Evolutionary conservation across 1,140 invertebrate species (phyloP), one percentile per base, ranked within the genome.

Genomic region (Eubasilissa regina): DNA sequence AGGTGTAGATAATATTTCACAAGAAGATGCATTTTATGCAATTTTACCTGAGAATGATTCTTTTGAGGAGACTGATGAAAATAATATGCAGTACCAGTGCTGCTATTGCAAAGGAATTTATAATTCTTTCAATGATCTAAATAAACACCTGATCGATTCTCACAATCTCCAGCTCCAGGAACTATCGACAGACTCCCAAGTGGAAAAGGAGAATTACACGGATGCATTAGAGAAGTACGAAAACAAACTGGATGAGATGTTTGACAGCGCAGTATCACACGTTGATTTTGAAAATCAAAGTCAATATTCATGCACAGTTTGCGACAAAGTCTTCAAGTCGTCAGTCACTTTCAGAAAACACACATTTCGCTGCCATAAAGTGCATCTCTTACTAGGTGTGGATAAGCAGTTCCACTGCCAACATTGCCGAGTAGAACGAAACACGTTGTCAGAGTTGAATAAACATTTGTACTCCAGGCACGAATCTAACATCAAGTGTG

Each of bases 111-210:
- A 73, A 55, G 51, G 47, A 25, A 53, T 55, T 25, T 73, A 53
- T 21, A 55, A 55, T 73, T 53, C 68, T 13, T 73, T 73, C 51
- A 35, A 51, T n/a, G 51, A 25, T 3, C 25, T 73, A 8, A 73
- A 73, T 25, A 55, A 73, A 12, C 68, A 73, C 51, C 25, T 73
- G 19, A 73, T 53, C 0, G 48, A 73, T 1, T 53, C 47, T 1
- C 68, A 73, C 21, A 73, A 73, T 21, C 47, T 73, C n/a, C 47
- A 73, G n/a, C 68, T 73, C 9, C 68, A 73, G 51, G 68, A 73
- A 73, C 51, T 73, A 11, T 73, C 68, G 10, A 68, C 64, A 45
- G 64, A 68, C 21, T 51, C 68, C 11, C 68, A 53, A 0, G 21
- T 35, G 25, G 68, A 73, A 19, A 55, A 76, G 11, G 58, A 76